These are phyloP conservation scores for Gracilinanus agilis DNA, from an alignment of 2,113 vertebrate species.

Conservation along the genomic window DNA sequence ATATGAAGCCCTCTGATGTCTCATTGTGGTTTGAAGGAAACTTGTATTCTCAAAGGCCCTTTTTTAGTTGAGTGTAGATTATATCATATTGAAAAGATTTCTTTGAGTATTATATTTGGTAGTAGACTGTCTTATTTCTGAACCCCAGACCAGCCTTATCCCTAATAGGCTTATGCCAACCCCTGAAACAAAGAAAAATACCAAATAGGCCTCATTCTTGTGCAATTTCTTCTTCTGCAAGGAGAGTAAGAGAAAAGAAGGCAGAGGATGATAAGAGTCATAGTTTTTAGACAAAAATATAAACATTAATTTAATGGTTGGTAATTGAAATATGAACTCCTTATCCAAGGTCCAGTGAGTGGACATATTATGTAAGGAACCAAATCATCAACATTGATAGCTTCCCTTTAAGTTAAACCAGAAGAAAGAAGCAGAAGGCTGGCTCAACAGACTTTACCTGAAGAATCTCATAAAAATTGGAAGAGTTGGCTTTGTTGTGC, in stretches of 20 bases:
- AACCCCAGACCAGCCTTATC: not conserved
- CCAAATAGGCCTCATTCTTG: not conserved
- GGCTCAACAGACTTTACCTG: not conserved
- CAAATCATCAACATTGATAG: not conserved
- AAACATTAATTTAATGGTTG: not conserved
- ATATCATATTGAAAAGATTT: not conserved
- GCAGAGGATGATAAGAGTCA: not conserved
- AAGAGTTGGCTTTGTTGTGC: not conserved
- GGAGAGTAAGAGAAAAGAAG: not conserved
- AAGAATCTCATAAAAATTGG: not conserved
- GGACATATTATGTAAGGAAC: not conserved
- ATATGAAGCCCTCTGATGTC: not conserved
- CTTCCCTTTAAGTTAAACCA: not conserved
- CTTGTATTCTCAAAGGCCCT: not conserved
- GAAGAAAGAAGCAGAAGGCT: not conserved
- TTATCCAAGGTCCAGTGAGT: not conserved
- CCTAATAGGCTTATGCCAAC: not conserved
- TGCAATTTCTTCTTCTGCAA: not conserved
- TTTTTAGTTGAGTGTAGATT: not conserved
- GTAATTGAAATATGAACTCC: not conserved
- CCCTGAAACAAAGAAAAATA: not conserved
- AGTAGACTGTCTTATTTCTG: not conserved
- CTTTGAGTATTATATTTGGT: not conserved
- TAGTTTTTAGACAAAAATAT: not conserved
- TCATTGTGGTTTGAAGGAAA: not conserved